Evolutionary conservation across 2,888 invertebrate genomes (phyloP).

Genomic region (Metellina segmentata): DNA sequence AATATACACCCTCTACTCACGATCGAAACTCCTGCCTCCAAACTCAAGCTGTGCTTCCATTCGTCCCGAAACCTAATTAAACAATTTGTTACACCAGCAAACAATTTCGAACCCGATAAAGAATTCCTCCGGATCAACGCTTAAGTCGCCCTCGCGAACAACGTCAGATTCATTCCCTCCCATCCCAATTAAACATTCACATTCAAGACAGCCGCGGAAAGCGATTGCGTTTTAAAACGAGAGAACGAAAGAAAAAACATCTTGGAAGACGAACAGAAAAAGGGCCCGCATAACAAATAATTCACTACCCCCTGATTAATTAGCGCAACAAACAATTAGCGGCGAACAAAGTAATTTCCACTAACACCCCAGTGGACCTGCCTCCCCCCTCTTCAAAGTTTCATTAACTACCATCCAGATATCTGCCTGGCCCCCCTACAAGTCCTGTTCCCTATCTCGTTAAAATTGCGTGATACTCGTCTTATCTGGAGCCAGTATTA

Average conservation of each 20-base stretch:
- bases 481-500: constrained; percentile 72
- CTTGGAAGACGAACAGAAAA: constrained; percentile 2
- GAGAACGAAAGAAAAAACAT: neutral
- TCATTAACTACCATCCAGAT: constrained; percentile 64
- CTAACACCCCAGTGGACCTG: constrained; percentile 60
- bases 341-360: constrained; percentile 73
- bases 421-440: constrained; percentile 9
- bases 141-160: neutral
- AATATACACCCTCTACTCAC: neutral
- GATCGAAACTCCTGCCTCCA: neutral
- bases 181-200: too few relatives aligned
- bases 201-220: too few relatives aligned
- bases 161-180: neutral
- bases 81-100: neutral
- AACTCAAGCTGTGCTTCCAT: neutral
- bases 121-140: neutral
- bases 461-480: constrained; percentile 72
- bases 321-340: constrained; percentile 75
- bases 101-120: neutral
- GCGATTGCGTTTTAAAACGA: neutral
- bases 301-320: constrained; percentile 66
- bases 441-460: constrained; percentile 45
- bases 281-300: constrained; percentile 28
- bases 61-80: neutral
- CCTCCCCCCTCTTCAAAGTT: constrained; percentile 47